Evolutionary conservation across 2,888 invertebrate genomes (phyloP), one percentile per base, ranked within the genome.

Genomic region (Automeris io): DNA sequence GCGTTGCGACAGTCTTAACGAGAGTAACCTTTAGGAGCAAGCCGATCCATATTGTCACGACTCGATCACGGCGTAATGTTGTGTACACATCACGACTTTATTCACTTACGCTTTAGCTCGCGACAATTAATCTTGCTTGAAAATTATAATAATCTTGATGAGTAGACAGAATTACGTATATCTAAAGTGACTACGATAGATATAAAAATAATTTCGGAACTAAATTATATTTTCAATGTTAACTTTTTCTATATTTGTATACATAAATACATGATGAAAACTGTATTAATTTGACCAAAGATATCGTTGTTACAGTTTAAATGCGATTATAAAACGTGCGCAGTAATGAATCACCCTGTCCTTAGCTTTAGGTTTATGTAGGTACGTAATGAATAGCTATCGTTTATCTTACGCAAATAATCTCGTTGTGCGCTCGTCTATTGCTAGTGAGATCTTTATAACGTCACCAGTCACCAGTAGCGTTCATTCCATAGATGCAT

Each of bases 11-110:
- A 83, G 57, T 43, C 51, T 60, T 82, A 83, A 85, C 79, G 72
- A 82, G 83, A 67, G 72, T 82, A 82, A 85, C 85, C 85, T 86
- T 86, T 85, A 72, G 54, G 62, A 61, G 70, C 70, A 65, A 67
- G 65, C 61, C 73, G 77, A 70, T 77, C 75, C 62, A 77, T 71
- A 83, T 80, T 82, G 82, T 82, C 71, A 81, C 77, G 82, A 75
- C 61, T 60, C 56, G 68, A 81, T 78, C 77, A 66, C 60, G n/a
- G n/a, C 77, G 61, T 67, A 63, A 70, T 63, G 12, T 3, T n/a
- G 16, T 16, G 12, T 29, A 29, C 29, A 29, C 29, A 8, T 5
- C 16, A 16, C 16, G 82, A 75, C 60, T 60, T 55, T 29, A 66
- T 80, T 77, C 77, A 66, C 60, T 61, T 67, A 62, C 69, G 63